phyloP scores from a whole-genome alignment of 1,140 invertebrate species.

The Ceratitis capitata region DNA sequence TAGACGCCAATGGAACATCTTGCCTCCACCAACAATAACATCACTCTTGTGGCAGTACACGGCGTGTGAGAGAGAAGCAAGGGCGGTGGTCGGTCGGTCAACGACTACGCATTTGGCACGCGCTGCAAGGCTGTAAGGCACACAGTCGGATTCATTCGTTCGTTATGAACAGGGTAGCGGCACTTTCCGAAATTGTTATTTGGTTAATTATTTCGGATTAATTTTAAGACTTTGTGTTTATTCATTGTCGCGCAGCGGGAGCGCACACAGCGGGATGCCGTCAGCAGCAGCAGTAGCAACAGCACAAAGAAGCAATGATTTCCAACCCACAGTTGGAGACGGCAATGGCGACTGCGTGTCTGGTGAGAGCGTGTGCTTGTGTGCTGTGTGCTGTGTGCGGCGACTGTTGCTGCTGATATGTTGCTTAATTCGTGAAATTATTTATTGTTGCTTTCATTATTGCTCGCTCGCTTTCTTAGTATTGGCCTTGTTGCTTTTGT shows the following conservation, averaged over 20 bases:
- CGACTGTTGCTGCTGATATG: background rate
- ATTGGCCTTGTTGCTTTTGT: background rate
- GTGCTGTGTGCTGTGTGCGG: too few relatives aligned
- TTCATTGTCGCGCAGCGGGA: constrained; percentile 39
- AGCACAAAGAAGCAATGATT: background rate
- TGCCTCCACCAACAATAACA: background rate
- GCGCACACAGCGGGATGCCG: background rate
- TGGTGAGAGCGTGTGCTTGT: background rate
- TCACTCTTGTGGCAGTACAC: background rate
- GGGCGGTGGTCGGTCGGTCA: background rate
- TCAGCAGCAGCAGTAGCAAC: too few relatives aligned
- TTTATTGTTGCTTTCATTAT: background rate
- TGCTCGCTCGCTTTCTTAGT: too few relatives aligned
- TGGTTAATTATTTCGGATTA: constrained; percentile 44
- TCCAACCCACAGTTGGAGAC: background rate
- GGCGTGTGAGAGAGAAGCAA: background rate
- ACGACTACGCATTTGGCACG: background rate
- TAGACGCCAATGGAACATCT: background rate
- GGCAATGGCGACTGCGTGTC: background rate
- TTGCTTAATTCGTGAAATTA: background rate
- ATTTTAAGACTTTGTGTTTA: constrained; percentile 38
- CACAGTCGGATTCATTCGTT: background rate
- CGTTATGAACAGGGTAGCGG: background rate
- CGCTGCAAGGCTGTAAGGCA: background rate
- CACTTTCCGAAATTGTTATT: constrained; percentile 40